These are phyloP conservation scores for Mastacembelus armatus DNA, from an alignment of 2,797 vertebrate species.

Conservation along the genomic window DNA sequence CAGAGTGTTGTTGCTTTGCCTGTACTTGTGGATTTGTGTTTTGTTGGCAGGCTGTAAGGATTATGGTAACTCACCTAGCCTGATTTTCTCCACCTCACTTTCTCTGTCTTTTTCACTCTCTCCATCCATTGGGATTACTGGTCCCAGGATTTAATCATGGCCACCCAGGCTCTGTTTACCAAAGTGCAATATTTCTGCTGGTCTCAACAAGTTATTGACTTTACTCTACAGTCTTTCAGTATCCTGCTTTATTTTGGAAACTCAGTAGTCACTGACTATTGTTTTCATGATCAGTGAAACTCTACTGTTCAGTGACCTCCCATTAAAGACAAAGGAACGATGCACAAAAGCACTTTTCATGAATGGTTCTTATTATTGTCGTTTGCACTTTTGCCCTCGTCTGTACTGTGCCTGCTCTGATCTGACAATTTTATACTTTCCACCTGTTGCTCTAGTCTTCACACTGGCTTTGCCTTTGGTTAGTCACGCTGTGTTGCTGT, in stretches of 20 bases:
- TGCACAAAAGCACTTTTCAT: slow-evolving; percentile 16
- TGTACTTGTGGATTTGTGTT: slow-evolving; percentile 65
- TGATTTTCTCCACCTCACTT: slow-evolving; percentile 33
- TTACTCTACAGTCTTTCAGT: neutral
- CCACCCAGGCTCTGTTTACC: slow-evolving; percentile 51
- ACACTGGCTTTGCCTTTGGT: slow-evolving; percentile 48
- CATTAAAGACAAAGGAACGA: slow-evolving; percentile 2
- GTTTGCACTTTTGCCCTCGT: slow-evolving; percentile 17
- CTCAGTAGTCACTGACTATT: neutral
- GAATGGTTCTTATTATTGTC: slow-evolving; percentile 19
- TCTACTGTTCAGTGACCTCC: neutral
- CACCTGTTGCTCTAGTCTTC: slow-evolving; percentile 67
- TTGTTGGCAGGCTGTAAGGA: slow-evolving; percentile 38
- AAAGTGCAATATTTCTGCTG: slow-evolving; percentile 40
- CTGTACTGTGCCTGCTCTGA: slow-evolving; percentile 11
- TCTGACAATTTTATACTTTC: slow-evolving; percentile 60
- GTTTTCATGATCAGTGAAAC: slow-evolving; percentile 22
- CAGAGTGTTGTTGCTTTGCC: slow-evolving; percentile 54
- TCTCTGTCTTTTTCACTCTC: slow-evolving; percentile 26
- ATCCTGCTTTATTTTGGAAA: slow-evolving; percentile 28
- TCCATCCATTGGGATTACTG: slow-evolving; percentile 35
- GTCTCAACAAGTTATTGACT: slow-evolving; percentile 38
- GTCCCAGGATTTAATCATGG: slow-evolving; percentile 49
- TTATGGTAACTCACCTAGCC: slow-evolving; percentile 62
- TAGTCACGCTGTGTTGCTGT: slow-evolving; percentile 52